Evolutionary conservation across 2,797 vertebrate genomes (phyloP).

Genomic region (Harpagifer antarcticus): DNA sequence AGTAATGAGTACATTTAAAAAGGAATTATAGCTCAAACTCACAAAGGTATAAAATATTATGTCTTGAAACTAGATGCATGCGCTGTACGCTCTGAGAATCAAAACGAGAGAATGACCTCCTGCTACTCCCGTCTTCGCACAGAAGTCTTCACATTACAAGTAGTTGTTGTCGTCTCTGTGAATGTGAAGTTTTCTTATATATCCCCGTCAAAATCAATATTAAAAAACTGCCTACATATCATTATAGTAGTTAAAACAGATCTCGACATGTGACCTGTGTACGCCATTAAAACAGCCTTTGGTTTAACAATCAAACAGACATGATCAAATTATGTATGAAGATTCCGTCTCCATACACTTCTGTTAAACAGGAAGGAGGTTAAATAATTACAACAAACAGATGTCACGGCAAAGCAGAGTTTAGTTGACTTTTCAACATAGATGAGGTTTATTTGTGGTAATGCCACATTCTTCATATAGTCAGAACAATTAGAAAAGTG

Average conservation of each 20-base stretch:
- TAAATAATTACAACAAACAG: neutral
- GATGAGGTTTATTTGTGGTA: constrained; percentile 52
- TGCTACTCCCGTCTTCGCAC: neutral
- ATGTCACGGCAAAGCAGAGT: neutral
- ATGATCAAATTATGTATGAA: neutral
- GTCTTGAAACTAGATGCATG: neutral
- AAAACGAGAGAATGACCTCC: neutral
- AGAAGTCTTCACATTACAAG: neutral
- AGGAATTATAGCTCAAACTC: accelerated
- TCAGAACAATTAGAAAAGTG: constrained; percentile 53
- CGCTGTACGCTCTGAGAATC: neutral
- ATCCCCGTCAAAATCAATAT: neutral
- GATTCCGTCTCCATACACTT: neutral
- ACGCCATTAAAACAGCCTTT: neutral
- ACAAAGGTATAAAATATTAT: accelerated
- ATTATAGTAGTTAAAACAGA: neutral
- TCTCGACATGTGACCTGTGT: neutral
- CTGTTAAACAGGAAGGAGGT: neutral
- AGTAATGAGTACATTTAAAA: accelerated
- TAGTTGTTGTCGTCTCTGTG: neutral
- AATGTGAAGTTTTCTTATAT: neutral
- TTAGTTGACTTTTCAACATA: constrained; percentile 20
- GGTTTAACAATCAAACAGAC: neutral
- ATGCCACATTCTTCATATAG: constrained; percentile 34
- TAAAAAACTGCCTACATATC: neutral